These are phyloP conservation scores for Megalurothrips usitatus DNA, from an alignment of 2,888 invertebrate species.

Conservation along the genomic window DNA sequence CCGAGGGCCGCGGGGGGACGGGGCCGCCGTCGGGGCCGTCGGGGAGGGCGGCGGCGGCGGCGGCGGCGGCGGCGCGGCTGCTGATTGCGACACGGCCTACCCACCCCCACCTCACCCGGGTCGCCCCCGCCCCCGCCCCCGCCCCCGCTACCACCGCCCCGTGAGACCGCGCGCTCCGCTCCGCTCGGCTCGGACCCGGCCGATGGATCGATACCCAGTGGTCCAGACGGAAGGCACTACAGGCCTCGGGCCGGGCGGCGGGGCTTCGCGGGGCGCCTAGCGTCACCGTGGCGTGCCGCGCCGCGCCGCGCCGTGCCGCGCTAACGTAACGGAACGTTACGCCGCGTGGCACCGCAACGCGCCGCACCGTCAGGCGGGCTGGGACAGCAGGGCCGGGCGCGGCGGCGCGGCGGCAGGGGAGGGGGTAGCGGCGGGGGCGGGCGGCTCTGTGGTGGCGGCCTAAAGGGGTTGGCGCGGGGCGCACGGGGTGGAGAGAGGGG, in stretches of 20 bases:
- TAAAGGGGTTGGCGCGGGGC: not conserved
- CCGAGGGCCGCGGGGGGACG: not conserved
- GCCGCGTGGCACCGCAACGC: not conserved
- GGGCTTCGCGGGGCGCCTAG: not conserved
- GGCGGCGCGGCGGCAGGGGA: not conserved
- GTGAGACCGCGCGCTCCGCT: not conserved
- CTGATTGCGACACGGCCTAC: conserved; percentile 23
- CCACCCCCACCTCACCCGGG: not conserved
- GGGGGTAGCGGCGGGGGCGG: not conserved
- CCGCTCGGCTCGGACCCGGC: not conserved
- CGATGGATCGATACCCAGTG: conserved; percentile 22
- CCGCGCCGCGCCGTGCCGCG: conserved; percentile 1
- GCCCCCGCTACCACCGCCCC: not conserved
- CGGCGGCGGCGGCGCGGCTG: not conserved
- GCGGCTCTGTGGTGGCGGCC: not conserved
- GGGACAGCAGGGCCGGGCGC: not conserved
- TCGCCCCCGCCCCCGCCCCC: not conserved
- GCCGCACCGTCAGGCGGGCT: not conserved
- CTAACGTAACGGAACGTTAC: not conserved
- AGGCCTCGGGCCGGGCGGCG: not conserved
- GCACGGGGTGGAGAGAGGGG: not conserved
- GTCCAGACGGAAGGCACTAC: conserved; percentile 17
- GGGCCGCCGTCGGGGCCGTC: not conserved
- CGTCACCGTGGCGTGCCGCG: not conserved
- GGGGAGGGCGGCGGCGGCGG: not conserved